Evolutionary conservation across 2,113 vertebrate species (phyloP), one percentile per base, ranked within the genome.

Genomic region (Ranitomeya variabilis): DNA sequence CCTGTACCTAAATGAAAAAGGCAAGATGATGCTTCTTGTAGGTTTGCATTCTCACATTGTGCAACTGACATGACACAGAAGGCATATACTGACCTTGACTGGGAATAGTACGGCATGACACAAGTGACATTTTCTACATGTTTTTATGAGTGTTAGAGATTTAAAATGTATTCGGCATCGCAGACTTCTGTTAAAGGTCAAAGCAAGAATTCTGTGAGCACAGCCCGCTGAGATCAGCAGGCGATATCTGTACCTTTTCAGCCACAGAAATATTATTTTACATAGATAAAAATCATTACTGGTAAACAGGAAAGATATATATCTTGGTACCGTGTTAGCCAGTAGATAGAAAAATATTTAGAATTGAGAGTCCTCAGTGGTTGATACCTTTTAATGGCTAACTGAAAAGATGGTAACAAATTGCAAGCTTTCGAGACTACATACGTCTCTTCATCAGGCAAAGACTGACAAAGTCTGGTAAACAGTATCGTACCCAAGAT

Each of bases 101-200:
- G 59, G 80, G 57, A 81, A 81, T 23, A 81, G 23, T 81, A 81
- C 80, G 4, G 15, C 59, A n/a, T 81, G 80, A 81, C 80, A 81
- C 80, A 81, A 81, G 73, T 81, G 80, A 81, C 80, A 81, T 81
- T 81, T 81, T 81, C 80, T 81, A 37, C 79, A 80, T 80, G 79
- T 81, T 81, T 81, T 81, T 81, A 62, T 81, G 80, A 80, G 79
- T 23, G 80, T 45, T 81, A 37, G 57, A 81, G 59, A 62, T 62
- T 81, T 81, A 81, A 81, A 81, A 81, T 81, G 80, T 81, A 81
- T 81, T 81, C 80, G 31, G 80, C 80, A 81, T 81, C 26, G 52
- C 80, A 62, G 80, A 81, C 80, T 62, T 23, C 57, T 81, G 80
- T 18, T 81, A 62, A 81, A 81, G 80, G 80, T 81, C 80, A 81